Evolutionary conservation across 2,888 invertebrate genomes (phyloP), one percentile per base, ranked within the genome.

Genomic region (Idaea dimidiata): DNA sequence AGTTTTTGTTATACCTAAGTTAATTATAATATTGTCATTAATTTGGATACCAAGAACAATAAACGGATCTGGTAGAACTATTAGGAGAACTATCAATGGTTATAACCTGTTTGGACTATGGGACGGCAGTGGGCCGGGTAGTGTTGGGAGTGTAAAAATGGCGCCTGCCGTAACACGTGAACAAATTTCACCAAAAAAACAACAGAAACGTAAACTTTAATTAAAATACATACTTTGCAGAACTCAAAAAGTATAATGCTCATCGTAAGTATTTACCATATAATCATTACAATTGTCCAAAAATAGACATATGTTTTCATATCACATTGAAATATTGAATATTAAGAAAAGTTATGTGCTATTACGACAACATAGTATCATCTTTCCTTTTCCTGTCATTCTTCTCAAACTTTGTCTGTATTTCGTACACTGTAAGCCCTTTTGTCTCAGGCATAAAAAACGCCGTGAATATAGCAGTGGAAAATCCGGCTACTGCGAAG

Each of bases 371-470:
- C 7, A 14, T 14, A 43, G 10, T 10, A 43, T 10, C 14, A 43
- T 8, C 14, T 8, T 43, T 58, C 10, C 43, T 63, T 43, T 10
- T 43, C 33, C 67, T 72, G 59, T 72, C 43, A 43, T 43, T 76
- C 54, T 69, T 74, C 0, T 60, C 59, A 17, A 84, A 78, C 16
- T 77, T 62, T 0, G 32, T 61, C 33, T 87, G 86, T 2, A 87
- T 84, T 0, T 69, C 81, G 6, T 86, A 84, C 0, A 83, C 73
- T 0, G 82, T 68, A 6, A 84, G 53, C 0, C 84, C 86, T 33
- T 80, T 86, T 0, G 88, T 87, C 63, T 88, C 88, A 0, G 87
- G 87, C 14, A 82, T 59, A 66, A 67, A 81, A 67, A 80, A 68
- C 2, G 70, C 24, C 1, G 71, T 72, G 68, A 80, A 85, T 1